Evolutionary conservation across 2,888 invertebrate genomes (phyloP).

Genomic region (Eupeodes luniger): DNA sequence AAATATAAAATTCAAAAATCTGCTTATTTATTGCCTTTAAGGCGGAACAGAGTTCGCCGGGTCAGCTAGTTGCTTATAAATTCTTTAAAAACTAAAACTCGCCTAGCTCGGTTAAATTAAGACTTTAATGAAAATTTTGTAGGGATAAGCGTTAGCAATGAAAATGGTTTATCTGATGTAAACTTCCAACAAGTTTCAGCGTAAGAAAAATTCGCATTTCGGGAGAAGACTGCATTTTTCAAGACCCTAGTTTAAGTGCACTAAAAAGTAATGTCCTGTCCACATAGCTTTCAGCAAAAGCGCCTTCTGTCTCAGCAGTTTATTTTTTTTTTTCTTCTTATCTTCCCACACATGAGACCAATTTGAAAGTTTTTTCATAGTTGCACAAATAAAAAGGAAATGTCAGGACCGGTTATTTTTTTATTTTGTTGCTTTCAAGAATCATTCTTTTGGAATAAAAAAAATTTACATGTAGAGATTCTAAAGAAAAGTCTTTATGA

Average conservation of each 20-base stretch:
- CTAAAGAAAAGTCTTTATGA: constrained; percentile 43
- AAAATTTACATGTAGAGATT: constrained; percentile 62
- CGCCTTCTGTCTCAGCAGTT: constrained; percentile 7
- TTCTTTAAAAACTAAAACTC: too few species aligned
- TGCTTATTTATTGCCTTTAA: too few species aligned
- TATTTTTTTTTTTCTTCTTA: not conserved
- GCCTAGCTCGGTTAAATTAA: too few species aligned
- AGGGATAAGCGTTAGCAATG: too few species aligned
- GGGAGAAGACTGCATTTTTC: not conserved
- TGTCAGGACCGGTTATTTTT: not conserved
- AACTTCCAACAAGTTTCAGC: too few species aligned
- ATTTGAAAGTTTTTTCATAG: constrained; percentile 43
- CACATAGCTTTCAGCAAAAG: not conserved
- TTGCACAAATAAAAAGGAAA: constrained; percentile 10
- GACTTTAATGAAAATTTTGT: too few species aligned
- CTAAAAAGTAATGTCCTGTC: constrained; percentile 47
- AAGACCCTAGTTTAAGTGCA: not conserved
- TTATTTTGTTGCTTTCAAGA: not conserved
- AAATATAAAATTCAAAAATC: too few species aligned
- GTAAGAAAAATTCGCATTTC: too few species aligned
- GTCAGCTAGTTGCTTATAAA: too few species aligned
- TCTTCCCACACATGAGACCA: constrained; percentile 12
- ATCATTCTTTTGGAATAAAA: constrained; percentile 51
- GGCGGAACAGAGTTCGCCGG: too few species aligned
- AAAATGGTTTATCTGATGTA: too few species aligned